Conservation (phyloP, 2,797 vertebrate genomes). For the Melopsittacus undulatus region DNA sequence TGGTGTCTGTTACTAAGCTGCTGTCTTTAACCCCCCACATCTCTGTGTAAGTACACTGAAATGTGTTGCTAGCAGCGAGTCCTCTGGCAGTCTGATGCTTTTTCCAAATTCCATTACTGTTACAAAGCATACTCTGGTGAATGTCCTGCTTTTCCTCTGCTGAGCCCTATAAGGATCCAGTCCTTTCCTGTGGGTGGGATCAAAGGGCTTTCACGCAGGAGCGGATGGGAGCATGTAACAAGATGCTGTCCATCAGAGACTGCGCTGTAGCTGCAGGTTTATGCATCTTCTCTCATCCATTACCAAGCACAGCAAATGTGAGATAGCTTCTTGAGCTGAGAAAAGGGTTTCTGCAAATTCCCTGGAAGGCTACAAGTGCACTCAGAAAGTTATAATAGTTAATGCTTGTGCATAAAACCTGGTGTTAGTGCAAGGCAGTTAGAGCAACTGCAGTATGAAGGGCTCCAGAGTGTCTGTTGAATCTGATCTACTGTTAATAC, state of each 20-base stretch:
- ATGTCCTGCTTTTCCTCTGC: conserved; percentile 23
- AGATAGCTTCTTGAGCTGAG: neutral
- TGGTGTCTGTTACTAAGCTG: neutral
- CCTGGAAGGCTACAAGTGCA: neutral
- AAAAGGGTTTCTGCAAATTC: neutral
- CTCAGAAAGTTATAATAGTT: neutral
- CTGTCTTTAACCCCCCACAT: neutral
- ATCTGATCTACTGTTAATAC: neutral
- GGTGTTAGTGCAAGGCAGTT: neutral
- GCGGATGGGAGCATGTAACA: neutral
- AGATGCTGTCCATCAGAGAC: neutral
- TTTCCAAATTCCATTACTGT: conserved; percentile 60
- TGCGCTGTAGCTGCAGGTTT: neutral
- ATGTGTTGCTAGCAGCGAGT: neutral
- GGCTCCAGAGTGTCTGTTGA: neutral
- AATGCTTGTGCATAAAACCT: neutral
- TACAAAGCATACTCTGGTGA: conserved; percentile 47
- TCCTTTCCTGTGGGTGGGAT: conserved; percentile 37
- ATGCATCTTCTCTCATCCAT: neutral
- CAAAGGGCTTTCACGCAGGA: neutral
- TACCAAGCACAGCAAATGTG: neutral
- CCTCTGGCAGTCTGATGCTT: conserved; percentile 14
- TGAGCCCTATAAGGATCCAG: conserved; percentile 38
- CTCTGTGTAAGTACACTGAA: neutral
- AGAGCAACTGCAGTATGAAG: neutral